A percentile compares a stretch with the other conserved stretches of the same genome.
phyloP scores from a whole-genome alignment of 1,140 invertebrate genomes.

The Bombyx mori region DNA sequence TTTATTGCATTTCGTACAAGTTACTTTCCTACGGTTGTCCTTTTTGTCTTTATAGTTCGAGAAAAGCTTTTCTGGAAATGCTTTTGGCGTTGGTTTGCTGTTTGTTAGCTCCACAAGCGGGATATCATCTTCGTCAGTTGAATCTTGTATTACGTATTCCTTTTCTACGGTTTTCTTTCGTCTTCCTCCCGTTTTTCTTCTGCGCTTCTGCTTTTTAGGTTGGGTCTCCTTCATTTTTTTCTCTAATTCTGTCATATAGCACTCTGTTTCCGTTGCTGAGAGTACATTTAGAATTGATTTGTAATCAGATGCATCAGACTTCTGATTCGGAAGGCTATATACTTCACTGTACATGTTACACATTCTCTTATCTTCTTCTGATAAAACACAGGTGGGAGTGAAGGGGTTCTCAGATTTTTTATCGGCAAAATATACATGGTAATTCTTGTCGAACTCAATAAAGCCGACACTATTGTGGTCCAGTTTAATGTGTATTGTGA shows the following conservation, averaged over 20 bases:
- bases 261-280: slow-evolving; percentile 25
- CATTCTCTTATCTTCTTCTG: background rate
- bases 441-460: slow-evolving; percentile 54
- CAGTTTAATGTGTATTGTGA: slow-evolving; percentile 52
- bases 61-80: background rate
- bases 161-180: slow-evolving; percentile 13
- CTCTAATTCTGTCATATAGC: slow-evolving; percentile 10
- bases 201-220: slow-evolving; percentile 9
- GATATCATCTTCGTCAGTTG: slow-evolving; percentile 10
- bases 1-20: slow-evolving; percentile 43
- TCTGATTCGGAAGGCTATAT: background rate
- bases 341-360: background rate
- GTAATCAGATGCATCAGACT: background rate
- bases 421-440: slow-evolving; percentile 46
- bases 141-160: slow-evolving; percentile 6
- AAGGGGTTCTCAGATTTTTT: slow-evolving; percentile 37
- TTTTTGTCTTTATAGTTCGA: background rate
- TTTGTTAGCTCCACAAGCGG: slow-evolving; percentile 10
- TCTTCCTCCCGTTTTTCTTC: slow-evolving; percentile 3
- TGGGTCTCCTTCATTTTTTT: background rate
- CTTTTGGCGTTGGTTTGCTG: slow-evolving; percentile 2
- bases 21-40: slow-evolving; percentile 24
- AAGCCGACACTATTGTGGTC: slow-evolving; percentile 44
- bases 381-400: slow-evolving; percentile 17
- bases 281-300: background rate